phyloP scores from a whole-genome alignment of 2,113 vertebrate species.

The Pelvicachromis taeniatus region DNA sequence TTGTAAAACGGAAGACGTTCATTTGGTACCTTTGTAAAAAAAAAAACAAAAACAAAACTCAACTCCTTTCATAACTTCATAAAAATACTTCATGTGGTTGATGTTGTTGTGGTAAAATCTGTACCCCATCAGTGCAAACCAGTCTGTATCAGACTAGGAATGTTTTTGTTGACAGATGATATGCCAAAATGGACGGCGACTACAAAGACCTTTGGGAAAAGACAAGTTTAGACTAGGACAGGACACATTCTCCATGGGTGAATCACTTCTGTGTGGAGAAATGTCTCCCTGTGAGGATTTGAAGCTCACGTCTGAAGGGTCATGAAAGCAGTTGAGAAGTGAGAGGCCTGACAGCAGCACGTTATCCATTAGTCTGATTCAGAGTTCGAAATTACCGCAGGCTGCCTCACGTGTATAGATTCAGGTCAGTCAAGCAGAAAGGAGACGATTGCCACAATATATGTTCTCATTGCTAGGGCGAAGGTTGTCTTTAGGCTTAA shows the following conservation, averaged over 20 bases:
- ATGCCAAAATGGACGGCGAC: background rate
- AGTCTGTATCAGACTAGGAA: background rate
- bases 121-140: background rate
- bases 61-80: background rate
- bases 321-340: background rate
- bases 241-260: constrained; percentile 43
- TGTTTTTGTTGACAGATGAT: constrained; percentile 15
- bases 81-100: background rate
- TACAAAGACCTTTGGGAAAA: constrained; percentile 5
- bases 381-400: constrained; percentile 23
- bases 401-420: constrained; percentile 18
- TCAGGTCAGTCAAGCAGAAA: constrained; percentile 11
- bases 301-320: constrained; percentile 28
- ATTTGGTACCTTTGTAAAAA: background rate
- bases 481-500: background rate
- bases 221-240: constrained; percentile 45
- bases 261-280: constrained; percentile 43
- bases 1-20: background rate
- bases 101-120: background rate
- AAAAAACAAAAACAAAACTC: background rate
- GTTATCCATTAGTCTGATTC: constrained; percentile 42
- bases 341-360: constrained; percentile 21
- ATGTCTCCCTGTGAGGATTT: constrained; percentile 11
- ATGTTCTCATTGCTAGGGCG: background rate
- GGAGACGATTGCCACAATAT: background rate